Evolutionary conservation across 2,797 vertebrate genomes (phyloP).

Genomic region (Argyrosomus regius): DNA sequence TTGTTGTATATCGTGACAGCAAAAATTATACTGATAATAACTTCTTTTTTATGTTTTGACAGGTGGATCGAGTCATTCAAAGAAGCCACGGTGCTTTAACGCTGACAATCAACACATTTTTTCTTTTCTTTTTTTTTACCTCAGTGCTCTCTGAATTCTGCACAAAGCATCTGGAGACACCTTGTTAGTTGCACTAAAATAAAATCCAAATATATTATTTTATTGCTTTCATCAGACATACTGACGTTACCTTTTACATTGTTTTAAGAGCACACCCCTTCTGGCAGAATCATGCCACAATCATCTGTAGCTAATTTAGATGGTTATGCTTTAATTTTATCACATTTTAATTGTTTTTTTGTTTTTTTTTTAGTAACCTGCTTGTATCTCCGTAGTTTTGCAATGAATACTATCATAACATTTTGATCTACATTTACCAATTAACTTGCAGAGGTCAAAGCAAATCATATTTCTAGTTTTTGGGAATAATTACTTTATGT

Average conservation of each 20-base stretch:
- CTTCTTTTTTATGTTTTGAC: conserved; percentile 21
- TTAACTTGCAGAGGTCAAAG: not conserved
- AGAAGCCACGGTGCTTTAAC: conserved; percentile 91
- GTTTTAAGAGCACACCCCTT: conserved; percentile 25
- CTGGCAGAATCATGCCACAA: not conserved
- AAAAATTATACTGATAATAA: not conserved
- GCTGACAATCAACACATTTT: not conserved
- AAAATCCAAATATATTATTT: conserved; percentile 29
- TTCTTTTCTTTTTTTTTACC: conserved; percentile 41
- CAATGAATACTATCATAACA: conserved; percentile 8
- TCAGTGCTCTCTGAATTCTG: conserved; percentile 48
- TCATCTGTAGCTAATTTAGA: conserved; percentile 18
- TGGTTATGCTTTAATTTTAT: not conserved
- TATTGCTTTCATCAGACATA: conserved; percentile 33
- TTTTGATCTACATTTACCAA: conserved; percentile 17
- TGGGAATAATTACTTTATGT: conserved; percentile 11
- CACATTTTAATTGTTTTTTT: conserved; percentile 2
- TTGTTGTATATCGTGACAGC: not conserved
- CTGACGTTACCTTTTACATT: conserved; percentile 18
- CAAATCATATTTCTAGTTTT: conserved; percentile 9
- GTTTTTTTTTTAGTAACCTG: not conserved
- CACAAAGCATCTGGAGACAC: conserved; percentile 28
- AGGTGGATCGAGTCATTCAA: conserved; percentile 97
- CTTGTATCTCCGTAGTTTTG: not conserved
- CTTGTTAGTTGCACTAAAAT: conserved; percentile 14